phyloP scores from a whole-genome alignment of 2,888 invertebrate genomes.

The Melanostoma scalare region DNA sequence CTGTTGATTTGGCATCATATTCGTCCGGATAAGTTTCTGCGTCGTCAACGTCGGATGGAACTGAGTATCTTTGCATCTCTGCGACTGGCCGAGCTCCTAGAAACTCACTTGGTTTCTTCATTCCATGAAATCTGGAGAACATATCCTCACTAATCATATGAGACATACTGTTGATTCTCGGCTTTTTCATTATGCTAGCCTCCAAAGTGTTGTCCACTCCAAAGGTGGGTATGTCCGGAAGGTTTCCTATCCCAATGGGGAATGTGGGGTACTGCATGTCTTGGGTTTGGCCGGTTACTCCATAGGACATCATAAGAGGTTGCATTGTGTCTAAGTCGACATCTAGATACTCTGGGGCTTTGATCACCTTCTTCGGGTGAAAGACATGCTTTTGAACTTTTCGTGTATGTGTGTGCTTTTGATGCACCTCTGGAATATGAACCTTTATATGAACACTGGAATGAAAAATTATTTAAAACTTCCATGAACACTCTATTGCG shows the following conservation, averaged over 20 bases:
- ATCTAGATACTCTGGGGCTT: constrained; percentile 22
- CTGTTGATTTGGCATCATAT: constrained; percentile 48
- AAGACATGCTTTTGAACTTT: constrained; percentile 61
- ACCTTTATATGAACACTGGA: constrained; percentile 68
- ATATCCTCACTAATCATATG: constrained; percentile 42
- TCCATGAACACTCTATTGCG: background rate
- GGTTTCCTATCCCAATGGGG: constrained; percentile 19
- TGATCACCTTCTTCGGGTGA: constrained; percentile 60
- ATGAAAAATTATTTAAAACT: background rate
- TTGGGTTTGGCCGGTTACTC: constrained; percentile 5
- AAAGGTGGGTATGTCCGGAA: constrained; percentile 53
- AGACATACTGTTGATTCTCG: constrained; percentile 29
- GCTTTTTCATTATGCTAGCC: constrained; percentile 48
- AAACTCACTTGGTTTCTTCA: constrained; percentile 59
- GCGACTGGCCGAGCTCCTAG: constrained; percentile 47
- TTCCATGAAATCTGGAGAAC: constrained; percentile 56
- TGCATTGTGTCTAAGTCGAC: constrained; percentile 34
- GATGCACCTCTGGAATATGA: constrained; percentile 59
- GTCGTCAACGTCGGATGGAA: constrained; percentile 1
- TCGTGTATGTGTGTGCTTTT: constrained; percentile 55
- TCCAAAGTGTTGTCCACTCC: constrained; percentile 60
- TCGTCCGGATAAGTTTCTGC: constrained; percentile 34
- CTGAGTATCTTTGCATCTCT: constrained; percentile 22
- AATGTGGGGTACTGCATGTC: constrained; percentile 16
- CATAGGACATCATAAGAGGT: constrained; percentile 44